Evolutionary conservation across 2,797 vertebrate species (phyloP).

Genomic region (Synanceia verrucosa): DNA sequence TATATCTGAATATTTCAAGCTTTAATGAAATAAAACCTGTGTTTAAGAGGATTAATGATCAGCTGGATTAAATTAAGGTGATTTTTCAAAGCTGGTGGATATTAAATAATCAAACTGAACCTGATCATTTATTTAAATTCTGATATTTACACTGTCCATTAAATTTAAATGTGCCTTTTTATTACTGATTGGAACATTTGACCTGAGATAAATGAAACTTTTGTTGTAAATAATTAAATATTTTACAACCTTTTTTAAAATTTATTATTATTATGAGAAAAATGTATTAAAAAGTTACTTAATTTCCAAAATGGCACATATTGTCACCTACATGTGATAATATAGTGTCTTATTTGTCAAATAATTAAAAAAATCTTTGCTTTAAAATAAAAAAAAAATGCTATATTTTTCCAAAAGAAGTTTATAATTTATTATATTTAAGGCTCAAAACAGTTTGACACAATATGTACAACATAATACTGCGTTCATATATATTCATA

Average conservation of each 20-base stretch:
- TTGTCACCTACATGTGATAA: not conserved
- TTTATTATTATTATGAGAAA: not conserved
- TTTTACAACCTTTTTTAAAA: not conserved
- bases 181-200: not conserved
- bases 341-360: not conserved
- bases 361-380: not conserved
- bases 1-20: not conserved
- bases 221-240: not conserved
- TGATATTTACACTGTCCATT: not conserved
- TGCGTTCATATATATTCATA: not conserved
- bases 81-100: not conserved
- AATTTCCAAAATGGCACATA: not conserved
- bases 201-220: not conserved
- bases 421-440: not conserved
- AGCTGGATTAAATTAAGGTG: not conserved
- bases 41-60: fast-evolving
- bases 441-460: not conserved
- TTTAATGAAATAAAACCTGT: not conserved
- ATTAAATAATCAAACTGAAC: not conserved
- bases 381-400: no score
- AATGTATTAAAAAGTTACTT: not conserved
- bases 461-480: not conserved
- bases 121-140: not conserved
- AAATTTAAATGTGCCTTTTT: not conserved
- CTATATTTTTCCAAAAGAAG: not conserved